Conservation (phyloP, 2,888 invertebrate species). For the Diploptera punctata region DNA sequence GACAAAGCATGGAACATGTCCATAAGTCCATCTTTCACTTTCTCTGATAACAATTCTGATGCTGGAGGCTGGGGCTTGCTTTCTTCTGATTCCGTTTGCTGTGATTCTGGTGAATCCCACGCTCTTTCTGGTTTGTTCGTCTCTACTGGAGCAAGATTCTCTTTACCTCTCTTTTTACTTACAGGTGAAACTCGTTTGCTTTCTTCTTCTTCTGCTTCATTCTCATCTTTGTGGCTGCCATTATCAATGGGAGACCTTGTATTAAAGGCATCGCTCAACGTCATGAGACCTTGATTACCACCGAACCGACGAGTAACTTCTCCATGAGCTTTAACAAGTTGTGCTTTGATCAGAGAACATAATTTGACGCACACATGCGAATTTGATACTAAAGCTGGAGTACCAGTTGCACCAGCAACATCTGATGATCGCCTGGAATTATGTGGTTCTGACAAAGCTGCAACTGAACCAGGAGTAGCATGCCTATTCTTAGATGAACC, state of each 20-base stretch:
- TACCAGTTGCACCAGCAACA: neutral
- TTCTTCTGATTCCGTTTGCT: neutral
- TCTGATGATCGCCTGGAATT: conserved; percentile 2
- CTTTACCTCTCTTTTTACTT: neutral
- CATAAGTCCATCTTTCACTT: conserved; percentile 45
- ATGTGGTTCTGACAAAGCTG: neutral
- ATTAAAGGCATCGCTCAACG: conserved; percentile 51
- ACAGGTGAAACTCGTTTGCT: neutral
- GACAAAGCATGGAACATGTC: conserved; percentile 35
- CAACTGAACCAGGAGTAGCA: neutral
- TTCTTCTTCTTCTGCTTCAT: conserved; percentile 54
- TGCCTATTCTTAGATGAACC: neutral
- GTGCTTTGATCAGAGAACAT: conserved; percentile 78
- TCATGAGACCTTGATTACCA: conserved; percentile 44
- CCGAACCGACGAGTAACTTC: conserved; percentile 64
- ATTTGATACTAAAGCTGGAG: conserved; percentile 14
- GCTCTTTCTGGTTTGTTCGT: neutral
- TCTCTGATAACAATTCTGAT: conserved; percentile 46
- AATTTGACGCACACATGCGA: conserved; percentile 71
- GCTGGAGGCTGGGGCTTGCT: neutral
- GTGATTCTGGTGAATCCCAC: neutral
- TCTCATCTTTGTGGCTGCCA: conserved; percentile 50
- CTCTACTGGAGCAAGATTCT: neutral
- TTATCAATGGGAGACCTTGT: conserved; percentile 59
- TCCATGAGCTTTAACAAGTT: conserved; percentile 78